Evolutionary conservation across 2,113 vertebrate species (phyloP).

Genomic region (Paedocypris sp.): DNA sequence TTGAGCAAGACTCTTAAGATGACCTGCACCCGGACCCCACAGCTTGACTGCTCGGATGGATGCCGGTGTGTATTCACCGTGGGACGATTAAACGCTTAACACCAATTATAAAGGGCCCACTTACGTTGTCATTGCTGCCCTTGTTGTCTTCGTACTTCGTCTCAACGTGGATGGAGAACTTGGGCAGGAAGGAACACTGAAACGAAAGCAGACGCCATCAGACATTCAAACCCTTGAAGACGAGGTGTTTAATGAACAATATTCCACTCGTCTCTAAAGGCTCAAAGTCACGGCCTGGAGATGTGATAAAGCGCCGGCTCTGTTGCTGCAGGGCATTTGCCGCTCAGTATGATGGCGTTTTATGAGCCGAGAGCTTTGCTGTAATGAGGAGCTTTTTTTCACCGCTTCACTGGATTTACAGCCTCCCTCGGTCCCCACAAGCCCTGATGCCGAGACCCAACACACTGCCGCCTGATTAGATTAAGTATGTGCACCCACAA

Average conservation of each 20-base stretch:
- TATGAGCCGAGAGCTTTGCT: conserved; percentile 1
- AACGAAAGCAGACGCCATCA: not conserved
- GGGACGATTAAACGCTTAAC: no score
- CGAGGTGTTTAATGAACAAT: no score
- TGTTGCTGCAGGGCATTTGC: not conserved
- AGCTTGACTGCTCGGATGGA: no score
- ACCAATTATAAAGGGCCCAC: conserved; percentile 29
- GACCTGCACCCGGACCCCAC: no score
- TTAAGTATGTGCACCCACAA: conserved; percentile 12
- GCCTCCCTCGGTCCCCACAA: not conserved
- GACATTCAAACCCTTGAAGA: no score
- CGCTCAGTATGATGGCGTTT: not conserved
- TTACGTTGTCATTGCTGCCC: conserved; percentile 76
- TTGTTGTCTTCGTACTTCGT: conserved; percentile 90
- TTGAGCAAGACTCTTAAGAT: no score
- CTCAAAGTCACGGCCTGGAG: no score
- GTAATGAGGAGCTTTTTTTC: conserved; percentile 31
- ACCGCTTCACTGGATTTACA: conserved; percentile 21
- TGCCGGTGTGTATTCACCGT: no score
- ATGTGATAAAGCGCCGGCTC: no score
- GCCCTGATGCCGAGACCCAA: conserved; percentile 9
- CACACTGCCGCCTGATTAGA: conserved; percentile 19
- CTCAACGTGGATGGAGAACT: conserved; percentile 89
- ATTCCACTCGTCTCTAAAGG: no score
- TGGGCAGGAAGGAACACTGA: conserved; percentile 83